Base-by-base conservation (phyloP, 2,888 invertebrate genomes). In the Latrodectus hesperus region DNA sequence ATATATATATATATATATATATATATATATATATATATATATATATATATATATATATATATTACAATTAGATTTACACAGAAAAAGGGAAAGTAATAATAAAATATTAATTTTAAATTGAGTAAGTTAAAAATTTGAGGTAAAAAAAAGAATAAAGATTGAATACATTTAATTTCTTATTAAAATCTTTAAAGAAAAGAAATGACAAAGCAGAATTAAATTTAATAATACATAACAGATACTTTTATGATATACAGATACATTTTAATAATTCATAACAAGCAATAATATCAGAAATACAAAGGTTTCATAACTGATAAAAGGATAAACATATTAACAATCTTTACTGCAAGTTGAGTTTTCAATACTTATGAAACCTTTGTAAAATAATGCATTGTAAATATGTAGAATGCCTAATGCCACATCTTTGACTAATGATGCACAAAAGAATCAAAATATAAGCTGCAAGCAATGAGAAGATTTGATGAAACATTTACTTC, bases 201-300 rank as follows among this genome's bases (percentile, higher is more conserved):
- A 73, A 14, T 55, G 73, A 73, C 73, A 73, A 73, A 17, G 52
- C 52, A 73, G 52, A 17, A 52, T 73, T 53, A 10, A 73, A 38
- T 75, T 75, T 75, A 75, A 75, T 64, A 75, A 75, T 64, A 75
- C 38, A 22, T 26, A 75, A 75, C n/a, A 64, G 38, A 75, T 64
- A 75, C 3, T 75, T 75, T 38, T 16, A 55, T 74, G 10, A 22
- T 11, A 60, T 17, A 49, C 14, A 11, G 11, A 38, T 38, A 55
- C 38, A 75, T 38, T 75, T 75, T n/a, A 60, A 60, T 64, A 73
- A 73, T n/a, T 17, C 22, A 75, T 64, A 22, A 60, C 60, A 75
- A 60, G 38, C 38, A 75, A 38, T 38, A 22, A 26, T 22, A 75
- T 22, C 14, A n/a, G 16, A 22, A 74, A 22, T 17, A 52, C 10